These are phyloP conservation scores for Thymelicus sylvestris DNA, from an alignment of 2,888 invertebrate genomes.

Conservation along the genomic window DNA sequence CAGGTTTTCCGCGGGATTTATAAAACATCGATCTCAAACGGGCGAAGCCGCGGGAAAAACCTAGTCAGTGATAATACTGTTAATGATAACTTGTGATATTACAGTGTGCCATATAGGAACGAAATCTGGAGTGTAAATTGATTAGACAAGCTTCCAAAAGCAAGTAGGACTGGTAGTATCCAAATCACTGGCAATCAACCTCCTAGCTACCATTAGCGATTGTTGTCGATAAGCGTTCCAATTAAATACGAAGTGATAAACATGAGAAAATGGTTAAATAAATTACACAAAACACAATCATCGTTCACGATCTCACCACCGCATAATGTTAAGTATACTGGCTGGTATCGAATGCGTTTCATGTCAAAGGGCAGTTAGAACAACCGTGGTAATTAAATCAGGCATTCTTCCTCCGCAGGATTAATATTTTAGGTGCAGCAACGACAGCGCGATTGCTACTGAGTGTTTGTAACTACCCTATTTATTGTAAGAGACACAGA, in stretches of 20 bases:
- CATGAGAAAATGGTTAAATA: slow-evolving; percentile 28
- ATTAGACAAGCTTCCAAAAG: too few relatives aligned
- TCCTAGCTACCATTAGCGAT: background rate
- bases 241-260: slow-evolving; percentile 26
- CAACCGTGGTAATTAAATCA: slow-evolving; percentile 73
- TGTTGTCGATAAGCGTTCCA: slow-evolving; percentile 21
- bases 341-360: slow-evolving; percentile 52
- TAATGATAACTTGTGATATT: too few relatives aligned
- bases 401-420: slow-evolving; percentile 65
- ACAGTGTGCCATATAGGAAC: too few relatives aligned
- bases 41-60: too few relatives aligned
- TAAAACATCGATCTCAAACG: too few relatives aligned
- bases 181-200: background rate
- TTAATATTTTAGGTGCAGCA: slow-evolving; percentile 67
- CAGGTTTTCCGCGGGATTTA: too few relatives aligned
- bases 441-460: slow-evolving; percentile 67
- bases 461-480: slow-evolving; percentile 33
- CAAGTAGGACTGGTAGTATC: too few relatives aligned
- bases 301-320: slow-evolving; percentile 38
- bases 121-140: too few relatives aligned
- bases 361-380: slow-evolving; percentile 67
- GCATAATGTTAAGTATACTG: slow-evolving; percentile 36
- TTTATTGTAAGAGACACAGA: slow-evolving; percentile 21
- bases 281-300: slow-evolving; percentile 38
- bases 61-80: too few relatives aligned